phyloP scores from a whole-genome alignment of 2,797 vertebrate genomes.

The Yasuhikotakia modesta region DNA sequence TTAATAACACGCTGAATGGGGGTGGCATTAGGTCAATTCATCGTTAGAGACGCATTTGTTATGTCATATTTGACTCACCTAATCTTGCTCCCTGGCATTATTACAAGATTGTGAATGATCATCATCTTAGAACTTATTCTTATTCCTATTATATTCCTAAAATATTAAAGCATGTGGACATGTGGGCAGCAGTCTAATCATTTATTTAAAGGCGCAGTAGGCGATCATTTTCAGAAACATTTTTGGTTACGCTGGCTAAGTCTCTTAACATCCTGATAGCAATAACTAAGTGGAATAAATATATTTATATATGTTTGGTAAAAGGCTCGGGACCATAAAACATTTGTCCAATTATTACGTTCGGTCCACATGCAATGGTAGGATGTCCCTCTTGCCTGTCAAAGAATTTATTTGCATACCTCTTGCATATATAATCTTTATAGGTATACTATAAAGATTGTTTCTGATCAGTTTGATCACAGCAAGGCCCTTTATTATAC shows the following conservation, averaged over 20 bases:
- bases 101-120: neutral
- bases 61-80: neutral
- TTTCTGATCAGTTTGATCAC: neutral
- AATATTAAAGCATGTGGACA: neutral
- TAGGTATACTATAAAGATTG: neutral
- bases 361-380: too few relatives aligned
- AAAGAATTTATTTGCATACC: too few relatives aligned
- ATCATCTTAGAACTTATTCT: neutral
- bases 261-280: too few relatives aligned
- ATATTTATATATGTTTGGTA: too few relatives aligned
- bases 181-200: neutral
- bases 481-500: neutral
- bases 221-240: too few relatives aligned
- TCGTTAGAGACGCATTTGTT: slow-evolving; percentile 1
- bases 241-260: too few relatives aligned
- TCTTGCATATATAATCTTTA: too few relatives aligned
- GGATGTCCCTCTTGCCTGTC: too few relatives aligned
- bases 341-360: too few relatives aligned
- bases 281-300: too few relatives aligned
- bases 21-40: slow-evolving; percentile 2
- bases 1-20: neutral
- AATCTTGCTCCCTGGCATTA: neutral
- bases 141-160: neutral
- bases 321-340: too few relatives aligned
- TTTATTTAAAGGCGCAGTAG: too few relatives aligned